Conservation (phyloP, 2,888 invertebrate species). For the Dryadula phaetusa region DNA sequence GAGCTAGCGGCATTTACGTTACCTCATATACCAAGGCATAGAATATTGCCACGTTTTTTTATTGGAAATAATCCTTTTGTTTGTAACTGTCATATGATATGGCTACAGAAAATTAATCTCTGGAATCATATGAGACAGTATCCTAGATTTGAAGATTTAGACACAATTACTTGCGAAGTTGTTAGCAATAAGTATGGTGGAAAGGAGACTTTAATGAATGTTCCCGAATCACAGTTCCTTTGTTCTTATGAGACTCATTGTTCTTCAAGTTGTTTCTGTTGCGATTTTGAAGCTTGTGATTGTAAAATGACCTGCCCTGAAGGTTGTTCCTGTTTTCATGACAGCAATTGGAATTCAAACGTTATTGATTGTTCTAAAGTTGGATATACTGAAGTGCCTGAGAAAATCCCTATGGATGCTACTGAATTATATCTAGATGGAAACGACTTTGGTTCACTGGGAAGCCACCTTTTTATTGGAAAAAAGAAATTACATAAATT, state of each 20-base stretch:
- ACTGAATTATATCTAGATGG: conserved; percentile 94
- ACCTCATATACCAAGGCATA: conserved; percentile 86
- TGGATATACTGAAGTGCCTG: conserved; percentile 88
- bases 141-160: conserved; percentile 91
- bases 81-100: conserved; percentile 95
- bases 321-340: conserved; percentile 93
- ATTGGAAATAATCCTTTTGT: conserved; percentile 93
- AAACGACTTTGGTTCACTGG: conserved; percentile 89
- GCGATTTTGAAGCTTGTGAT: conserved; percentile 94
- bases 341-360: conserved; percentile 92
- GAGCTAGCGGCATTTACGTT: conserved; percentile 89
- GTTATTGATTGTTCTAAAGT: conserved; percentile 92
- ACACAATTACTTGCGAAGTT: conserved; percentile 89
- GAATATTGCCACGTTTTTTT: conserved; percentile 90
- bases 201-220: conserved; percentile 87
- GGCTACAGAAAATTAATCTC: conserved; percentile 91
- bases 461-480: conserved; percentile 93
- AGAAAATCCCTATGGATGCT: conserved; percentile 94
- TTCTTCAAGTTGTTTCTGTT: conserved; percentile 93
- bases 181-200: conserved; percentile 87
- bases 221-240: conserved; percentile 90
- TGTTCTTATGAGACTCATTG: conserved; percentile 93
- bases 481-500: conserved; percentile 91
- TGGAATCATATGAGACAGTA: conserved; percentile 89
- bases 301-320: conserved; percentile 95